These are phyloP conservation scores for Agrenia bidenticulata DNA, from an alignment of 2,888 invertebrate genomes.

Conservation along the genomic window DNA sequence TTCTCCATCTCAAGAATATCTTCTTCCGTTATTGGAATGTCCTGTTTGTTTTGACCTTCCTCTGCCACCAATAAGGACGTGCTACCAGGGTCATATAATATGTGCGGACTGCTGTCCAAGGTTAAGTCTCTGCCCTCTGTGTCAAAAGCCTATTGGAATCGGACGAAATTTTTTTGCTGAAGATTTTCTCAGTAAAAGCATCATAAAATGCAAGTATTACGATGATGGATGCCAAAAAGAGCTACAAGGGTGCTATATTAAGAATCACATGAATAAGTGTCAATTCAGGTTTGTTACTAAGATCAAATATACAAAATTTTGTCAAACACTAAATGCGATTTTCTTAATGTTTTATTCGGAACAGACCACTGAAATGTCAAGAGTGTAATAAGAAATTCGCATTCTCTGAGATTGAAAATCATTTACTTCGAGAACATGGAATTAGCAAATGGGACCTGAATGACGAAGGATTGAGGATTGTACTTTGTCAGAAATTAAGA, in stretches of 20 bases:
- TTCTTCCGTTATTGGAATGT: conserved; percentile 45
- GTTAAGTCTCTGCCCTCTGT: conserved; percentile 42
- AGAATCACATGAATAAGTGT: conserved; percentile 36
- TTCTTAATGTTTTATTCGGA: neutral
- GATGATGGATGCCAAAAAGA: conserved; percentile 40
- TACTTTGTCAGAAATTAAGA: conserved; percentile 33
- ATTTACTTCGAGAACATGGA: conserved; percentile 30
- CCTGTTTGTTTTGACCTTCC: conserved; percentile 49
- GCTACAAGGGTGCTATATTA: conserved; percentile 37
- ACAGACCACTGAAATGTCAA: conserved; percentile 44
- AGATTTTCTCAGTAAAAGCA: conserved; percentile 40
- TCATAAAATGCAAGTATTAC: conserved; percentile 41
- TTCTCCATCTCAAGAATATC: conserved; percentile 38
- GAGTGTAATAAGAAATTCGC: conserved; percentile 32
- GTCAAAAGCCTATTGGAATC: conserved; percentile 42
- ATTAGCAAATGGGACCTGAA: conserved; percentile 44
- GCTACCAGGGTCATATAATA: conserved; percentile 46
- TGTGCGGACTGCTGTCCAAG: conserved; percentile 37
- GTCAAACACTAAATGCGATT: neutral
- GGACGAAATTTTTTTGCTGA: conserved; percentile 49
- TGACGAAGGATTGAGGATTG: conserved; percentile 42
- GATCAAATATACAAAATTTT: too few relatives aligned
- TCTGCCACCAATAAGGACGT: conserved; percentile 45
- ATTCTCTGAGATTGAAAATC: conserved; percentile 40
- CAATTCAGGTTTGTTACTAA: conserved; percentile 41